phyloP scores from a whole-genome alignment of 2,888 invertebrate species.

The Pinctada fucata region DNA sequence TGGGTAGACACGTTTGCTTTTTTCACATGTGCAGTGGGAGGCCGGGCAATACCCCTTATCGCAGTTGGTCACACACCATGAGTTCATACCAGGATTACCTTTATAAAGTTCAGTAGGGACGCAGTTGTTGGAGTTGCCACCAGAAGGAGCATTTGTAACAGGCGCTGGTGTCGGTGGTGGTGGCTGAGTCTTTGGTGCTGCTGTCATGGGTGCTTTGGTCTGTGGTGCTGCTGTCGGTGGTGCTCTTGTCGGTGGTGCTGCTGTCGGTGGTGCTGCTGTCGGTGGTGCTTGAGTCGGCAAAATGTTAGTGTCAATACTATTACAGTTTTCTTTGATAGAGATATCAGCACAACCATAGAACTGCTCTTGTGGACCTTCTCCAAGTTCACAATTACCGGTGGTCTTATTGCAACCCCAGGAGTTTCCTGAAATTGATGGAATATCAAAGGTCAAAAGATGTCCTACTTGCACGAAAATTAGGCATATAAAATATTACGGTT shows the following conservation, averaged over 20 bases:
- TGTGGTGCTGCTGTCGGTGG: neutral
- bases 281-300: too few species aligned
- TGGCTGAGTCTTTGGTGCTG: neutral
- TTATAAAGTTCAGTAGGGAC: neutral
- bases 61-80: neutral
- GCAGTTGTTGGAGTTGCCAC: neutral
- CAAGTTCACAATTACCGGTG: neutral
- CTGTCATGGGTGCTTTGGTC: neutral
- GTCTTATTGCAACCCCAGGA: neutral
- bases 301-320: neutral
- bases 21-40: neutral
- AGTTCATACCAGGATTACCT: neutral
- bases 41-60: neutral
- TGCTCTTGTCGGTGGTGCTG: neutral
- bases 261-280: neutral
- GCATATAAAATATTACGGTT: neutral
- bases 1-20: too few species aligned
- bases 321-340: neutral
- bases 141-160: neutral
- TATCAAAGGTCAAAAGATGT: neutral
- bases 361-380: slow-evolving; percentile 15
- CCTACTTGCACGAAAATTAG: neutral
- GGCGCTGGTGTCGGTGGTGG: neutral
- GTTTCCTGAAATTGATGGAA: slow-evolving; percentile 8
- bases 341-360: slow-evolving; percentile 17